Evolutionary conservation across 2,888 invertebrate genomes (phyloP), one percentile per base, ranked within the genome.

Genomic region (Morpho achilles): DNA sequence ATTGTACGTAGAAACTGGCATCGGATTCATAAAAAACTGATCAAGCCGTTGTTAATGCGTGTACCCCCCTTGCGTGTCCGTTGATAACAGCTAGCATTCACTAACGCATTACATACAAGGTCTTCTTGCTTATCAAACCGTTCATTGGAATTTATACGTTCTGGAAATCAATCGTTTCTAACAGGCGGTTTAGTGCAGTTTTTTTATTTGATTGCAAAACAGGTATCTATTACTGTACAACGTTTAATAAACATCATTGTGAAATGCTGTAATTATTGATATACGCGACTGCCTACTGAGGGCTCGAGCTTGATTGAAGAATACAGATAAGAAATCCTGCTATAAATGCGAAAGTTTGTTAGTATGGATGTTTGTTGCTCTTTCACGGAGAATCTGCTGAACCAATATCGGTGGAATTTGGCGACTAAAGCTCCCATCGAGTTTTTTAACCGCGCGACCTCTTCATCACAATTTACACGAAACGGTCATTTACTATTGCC

Each of bases 41-140:
- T 56, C 58, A 59, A 52, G 39, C 53, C 16, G 44, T 50, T 58
- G 58, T 42, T 60, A 58, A 65, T 65, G 68, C 67, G 67, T 64
- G 60, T 64, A 65, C 67, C 67, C 63, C 69, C 68, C 66, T 70
- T 61, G 70, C 70, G 69, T 69, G 70, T 56, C 56, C 54, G 65
- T 61, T 69, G 69, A 68, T 69, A 69, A 66, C 68, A 67, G 64
- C 63, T 61, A 60, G 61, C 60, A 62, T 60, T 67, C 63, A 64
- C 65, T 62, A 56, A 58, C 58, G 61, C 61, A 59, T 65, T 66
- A 66, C 61, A 54, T 60, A 66, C 69, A 70, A 69, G 70, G 70
- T 66, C 67, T 68, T 69, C 67, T 70, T 69, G 67, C 64, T 67
- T 67, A 68, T 70, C 66, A 69, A 62, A 66, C 54, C 58, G 59